Base-by-base conservation (phyloP, 2,113 vertebrate species). In the Neoarius graeffei region DNA sequence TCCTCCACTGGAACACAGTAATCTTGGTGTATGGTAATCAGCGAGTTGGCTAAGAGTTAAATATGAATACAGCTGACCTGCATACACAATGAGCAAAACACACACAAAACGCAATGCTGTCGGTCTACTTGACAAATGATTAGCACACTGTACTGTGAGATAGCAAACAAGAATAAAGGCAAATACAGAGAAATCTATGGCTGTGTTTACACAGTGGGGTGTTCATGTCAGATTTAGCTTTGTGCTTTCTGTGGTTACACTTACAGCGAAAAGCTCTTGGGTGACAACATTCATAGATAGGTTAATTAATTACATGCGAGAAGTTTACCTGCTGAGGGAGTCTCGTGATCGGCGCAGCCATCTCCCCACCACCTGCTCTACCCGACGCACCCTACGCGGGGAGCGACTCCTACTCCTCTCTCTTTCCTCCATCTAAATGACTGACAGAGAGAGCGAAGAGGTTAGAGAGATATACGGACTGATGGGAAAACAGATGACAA, bases 381-480 rank as follows among this genome's bases (percentile, higher is more conserved):
- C 96, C 91, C 97, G 94, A 85, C 95, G 96, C 87, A 97, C 93
- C 95, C 97, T 96, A 84, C 96, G 95, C 52, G 97, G 98, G 92
- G 96, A 96, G 92, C 97, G 94, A 93, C 95, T 96, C 94, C 97
- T 94, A 94, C 95, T 96, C 94, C 95, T 91, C 94, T 98, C 97
- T 91, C 96, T 95, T 94, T 98, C 97, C 95, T 99, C 98, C 98
- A 99, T 99, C 96, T 99, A 98, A 95, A 98, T 99, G 87, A 83
- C 57, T 84, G 19, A 88, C 9, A 87, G 35, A 85, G 48, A 84
- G 19, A 84, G 48, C 86, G 50, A 15, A 89, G 76, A 86, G 13
- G 48, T 50, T 71, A 30, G 14, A 85, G 48, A 77, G n/a, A 77
- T 30, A 56, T 15, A 59, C 15, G 11, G 15, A 64, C 48, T 62